These are phyloP conservation scores for Camptogramma bilineatum DNA, from an alignment of 2,888 invertebrate genomes.

Conservation along the genomic window DNA sequence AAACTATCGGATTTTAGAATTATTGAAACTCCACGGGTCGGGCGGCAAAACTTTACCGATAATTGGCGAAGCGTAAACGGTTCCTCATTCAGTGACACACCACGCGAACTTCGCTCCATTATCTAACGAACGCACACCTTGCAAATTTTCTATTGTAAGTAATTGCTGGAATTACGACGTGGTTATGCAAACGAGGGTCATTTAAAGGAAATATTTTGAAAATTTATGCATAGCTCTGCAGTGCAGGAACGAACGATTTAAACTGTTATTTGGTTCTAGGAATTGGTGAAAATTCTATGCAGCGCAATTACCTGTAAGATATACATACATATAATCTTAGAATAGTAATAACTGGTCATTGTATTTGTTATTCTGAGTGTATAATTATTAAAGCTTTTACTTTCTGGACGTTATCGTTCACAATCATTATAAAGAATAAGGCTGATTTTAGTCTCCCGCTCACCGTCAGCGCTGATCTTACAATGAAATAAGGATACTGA, in stretches of 20 bases:
- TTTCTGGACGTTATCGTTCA: no score
- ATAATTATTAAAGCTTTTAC: no score
- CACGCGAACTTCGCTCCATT: conserved; percentile 65
- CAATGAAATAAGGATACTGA: no score
- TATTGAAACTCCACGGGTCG: conserved; percentile 2
- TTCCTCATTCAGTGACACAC: conserved; percentile 32
- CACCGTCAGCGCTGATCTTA: no score
- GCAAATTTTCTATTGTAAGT: conserved; percentile 49
- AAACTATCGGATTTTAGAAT: neutral
- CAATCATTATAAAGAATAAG: no score
- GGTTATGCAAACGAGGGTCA: conserved; percentile 34
- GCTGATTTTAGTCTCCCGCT: no score
- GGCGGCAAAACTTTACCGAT: conserved; percentile 24
- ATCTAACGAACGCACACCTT: conserved; percentile 48
- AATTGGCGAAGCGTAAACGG: conserved; percentile 33
- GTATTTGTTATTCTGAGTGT: no score
- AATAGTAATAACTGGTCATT: no score
- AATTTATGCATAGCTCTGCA: conserved; percentile 26
- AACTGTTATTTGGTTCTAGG: neutral
- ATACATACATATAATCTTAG: no score
- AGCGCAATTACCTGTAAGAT: neutral
- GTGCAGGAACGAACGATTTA: conserved; percentile 20
- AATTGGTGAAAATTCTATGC: neutral
- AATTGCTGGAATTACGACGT: conserved; percentile 50
- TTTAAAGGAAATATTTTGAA: conserved; percentile 30